phyloP scores from a whole-genome alignment of 2,797 vertebrate species.

The Dendrocincla tyrannina region DNA sequence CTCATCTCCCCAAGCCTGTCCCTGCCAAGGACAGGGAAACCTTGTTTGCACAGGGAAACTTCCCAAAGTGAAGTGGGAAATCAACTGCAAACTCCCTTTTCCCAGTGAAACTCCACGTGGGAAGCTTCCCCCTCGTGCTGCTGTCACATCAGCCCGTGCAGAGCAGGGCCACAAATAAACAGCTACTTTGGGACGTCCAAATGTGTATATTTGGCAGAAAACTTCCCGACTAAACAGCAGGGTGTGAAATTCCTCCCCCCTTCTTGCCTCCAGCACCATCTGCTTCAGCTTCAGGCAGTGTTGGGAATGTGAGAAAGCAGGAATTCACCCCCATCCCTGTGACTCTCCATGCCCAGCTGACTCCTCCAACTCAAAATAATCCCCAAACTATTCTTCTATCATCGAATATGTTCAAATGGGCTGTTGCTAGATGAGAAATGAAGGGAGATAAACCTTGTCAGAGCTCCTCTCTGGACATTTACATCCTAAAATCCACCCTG shows the following conservation, averaged over 20 bases:
- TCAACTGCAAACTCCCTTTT: neutral
- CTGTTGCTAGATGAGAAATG: accelerated
- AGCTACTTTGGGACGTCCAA: neutral
- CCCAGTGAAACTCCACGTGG: accelerated
- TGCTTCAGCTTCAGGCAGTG: neutral
- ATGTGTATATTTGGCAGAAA: neutral
- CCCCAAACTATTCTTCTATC: neutral
- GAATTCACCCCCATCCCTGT: neutral
- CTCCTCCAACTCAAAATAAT: neutral
- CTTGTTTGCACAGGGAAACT: neutral
- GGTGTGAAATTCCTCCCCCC: constrained; percentile 4
- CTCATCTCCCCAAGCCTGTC: neutral
- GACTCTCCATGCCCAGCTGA: neutral
- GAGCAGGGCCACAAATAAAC: neutral
- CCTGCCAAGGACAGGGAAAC: neutral
- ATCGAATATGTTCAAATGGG: neutral
- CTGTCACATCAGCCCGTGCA: accelerated
- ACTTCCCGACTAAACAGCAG: neutral
- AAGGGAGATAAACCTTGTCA: neutral
- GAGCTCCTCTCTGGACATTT: neutral
- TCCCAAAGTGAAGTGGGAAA: neutral
- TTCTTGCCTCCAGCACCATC: neutral
- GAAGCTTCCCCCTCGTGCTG: accelerated
- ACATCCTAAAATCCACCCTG: neutral
- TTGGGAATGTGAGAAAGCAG: neutral